Evolutionary conservation across 2,113 vertebrate species (phyloP).

Genomic region (Boulengeromyrus knoepffleri): DNA sequence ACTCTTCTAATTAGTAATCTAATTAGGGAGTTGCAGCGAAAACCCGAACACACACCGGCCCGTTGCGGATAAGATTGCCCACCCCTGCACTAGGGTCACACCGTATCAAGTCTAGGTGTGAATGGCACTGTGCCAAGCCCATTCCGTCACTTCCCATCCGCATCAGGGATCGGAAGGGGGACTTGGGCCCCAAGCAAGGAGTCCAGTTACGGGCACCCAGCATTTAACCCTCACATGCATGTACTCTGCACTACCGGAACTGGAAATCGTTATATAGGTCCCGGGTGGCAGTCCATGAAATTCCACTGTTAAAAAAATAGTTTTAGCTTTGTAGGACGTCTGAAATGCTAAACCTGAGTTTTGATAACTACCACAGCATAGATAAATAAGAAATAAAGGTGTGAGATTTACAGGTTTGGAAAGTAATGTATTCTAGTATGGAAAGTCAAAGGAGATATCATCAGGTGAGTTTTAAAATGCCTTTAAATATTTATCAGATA

Average conservation of each 20-base stretch:
- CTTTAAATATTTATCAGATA: background rate
- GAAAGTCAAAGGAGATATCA: conserved; percentile 5
- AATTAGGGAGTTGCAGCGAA: no score
- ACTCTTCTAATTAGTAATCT: no score
- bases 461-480: conserved; percentile 12
- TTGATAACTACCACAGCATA: background rate
- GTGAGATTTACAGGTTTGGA: background rate
- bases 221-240: background rate
- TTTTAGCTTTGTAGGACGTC: background rate
- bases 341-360: background rate
- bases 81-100: conserved; percentile 31
- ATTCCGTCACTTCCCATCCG: conserved; percentile 48
- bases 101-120: conserved; percentile 36
- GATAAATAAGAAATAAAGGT: background rate
- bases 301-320: background rate
- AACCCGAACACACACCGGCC: no score
- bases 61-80: no score
- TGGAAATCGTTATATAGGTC: background rate
- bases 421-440: background rate
- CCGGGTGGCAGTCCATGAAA: background rate
- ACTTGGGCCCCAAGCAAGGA: conserved; percentile 20
- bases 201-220: background rate
- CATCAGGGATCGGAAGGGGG: conserved; percentile 35
- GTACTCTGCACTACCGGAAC: background rate
- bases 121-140: conserved; percentile 40